Evolutionary conservation across 2,113 vertebrate species (phyloP).

Genomic region (Nyctibius bracteatus): DNA sequence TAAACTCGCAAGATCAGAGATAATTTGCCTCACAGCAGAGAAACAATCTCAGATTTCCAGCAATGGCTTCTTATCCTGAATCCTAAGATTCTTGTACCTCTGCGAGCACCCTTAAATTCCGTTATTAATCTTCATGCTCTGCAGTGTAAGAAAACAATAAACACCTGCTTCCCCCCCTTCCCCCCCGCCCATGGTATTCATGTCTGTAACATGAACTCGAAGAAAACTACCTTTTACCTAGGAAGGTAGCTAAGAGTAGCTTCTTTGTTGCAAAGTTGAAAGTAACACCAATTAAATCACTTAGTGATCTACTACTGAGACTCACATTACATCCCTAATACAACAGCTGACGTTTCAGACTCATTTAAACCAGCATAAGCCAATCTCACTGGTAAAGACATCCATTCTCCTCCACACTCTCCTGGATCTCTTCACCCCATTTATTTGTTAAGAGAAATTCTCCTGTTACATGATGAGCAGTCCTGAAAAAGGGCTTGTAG

Average conservation of each 20-base stretch:
- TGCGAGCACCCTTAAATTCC: neutral
- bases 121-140: neutral
- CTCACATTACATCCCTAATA: neutral
- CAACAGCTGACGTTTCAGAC: neutral
- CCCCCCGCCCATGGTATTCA: too few species aligned
- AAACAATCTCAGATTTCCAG: neutral
- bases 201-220: neutral
- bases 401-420: neutral
- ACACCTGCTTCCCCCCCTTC: too few species aligned
- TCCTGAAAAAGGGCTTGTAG: neutral
- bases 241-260: neutral
- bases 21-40: neutral
- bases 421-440: neutral
- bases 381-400: neutral
- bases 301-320: neutral
- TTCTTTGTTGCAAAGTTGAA: neutral
- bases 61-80: neutral
- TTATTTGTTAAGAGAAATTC: neutral
- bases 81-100: neutral
- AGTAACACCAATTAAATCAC: neutral
- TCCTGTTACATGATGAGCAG: fast-evolving
- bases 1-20: neutral
- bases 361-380: neutral
- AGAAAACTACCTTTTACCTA: neutral
- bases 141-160: neutral